These are phyloP conservation scores for Macquaria australasica DNA, from an alignment of 2,113 vertebrate species.

Conservation along the genomic window DNA sequence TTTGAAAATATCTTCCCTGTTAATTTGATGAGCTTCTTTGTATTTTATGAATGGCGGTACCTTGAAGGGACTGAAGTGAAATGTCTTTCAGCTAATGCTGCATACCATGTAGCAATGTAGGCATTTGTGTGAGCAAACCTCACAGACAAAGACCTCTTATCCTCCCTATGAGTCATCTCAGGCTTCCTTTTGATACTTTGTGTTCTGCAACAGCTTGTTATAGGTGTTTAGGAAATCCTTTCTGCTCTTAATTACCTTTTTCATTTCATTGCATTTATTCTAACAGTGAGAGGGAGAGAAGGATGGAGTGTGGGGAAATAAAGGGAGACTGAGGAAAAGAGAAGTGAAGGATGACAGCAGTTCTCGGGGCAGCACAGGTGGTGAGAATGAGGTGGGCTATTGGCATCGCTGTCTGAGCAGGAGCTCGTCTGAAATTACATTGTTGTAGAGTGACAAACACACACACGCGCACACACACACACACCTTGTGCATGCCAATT, in stretches of 20 bases:
- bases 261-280: slow-evolving; percentile 28
- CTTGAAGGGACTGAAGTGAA: slow-evolving; percentile 4
- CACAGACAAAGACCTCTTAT: slow-evolving; percentile 27
- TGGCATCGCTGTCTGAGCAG: slow-evolving; percentile 59
- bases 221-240: slow-evolving; percentile 31
- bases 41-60: neutral
- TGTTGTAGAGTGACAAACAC: slow-evolving; percentile 65
- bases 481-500: slow-evolving; percentile 79
- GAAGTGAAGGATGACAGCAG: slow-evolving; percentile 31
- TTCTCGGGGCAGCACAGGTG: slow-evolving; percentile 62
- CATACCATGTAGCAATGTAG: neutral
- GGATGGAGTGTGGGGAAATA: neutral
- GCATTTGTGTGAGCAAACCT: neutral
- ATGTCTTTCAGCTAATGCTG: neutral
- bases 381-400: slow-evolving; percentile 43
- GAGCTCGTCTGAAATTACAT: slow-evolving; percentile 65
- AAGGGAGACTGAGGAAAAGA: slow-evolving; percentile 11
- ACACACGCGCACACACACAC: slow-evolving; percentile 23
- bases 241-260: slow-evolving; percentile 33
- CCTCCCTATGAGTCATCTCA: neutral
- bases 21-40: neutral
- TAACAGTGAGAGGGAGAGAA: neutral
- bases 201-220: slow-evolving; percentile 26
- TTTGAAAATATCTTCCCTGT: neutral
- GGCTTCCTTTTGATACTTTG: slow-evolving; percentile 20